Evolutionary conservation across 2,113 vertebrate species (phyloP), one percentile per base, ranked within the genome.

Genomic region (Psephotus haematonotus): DNA sequence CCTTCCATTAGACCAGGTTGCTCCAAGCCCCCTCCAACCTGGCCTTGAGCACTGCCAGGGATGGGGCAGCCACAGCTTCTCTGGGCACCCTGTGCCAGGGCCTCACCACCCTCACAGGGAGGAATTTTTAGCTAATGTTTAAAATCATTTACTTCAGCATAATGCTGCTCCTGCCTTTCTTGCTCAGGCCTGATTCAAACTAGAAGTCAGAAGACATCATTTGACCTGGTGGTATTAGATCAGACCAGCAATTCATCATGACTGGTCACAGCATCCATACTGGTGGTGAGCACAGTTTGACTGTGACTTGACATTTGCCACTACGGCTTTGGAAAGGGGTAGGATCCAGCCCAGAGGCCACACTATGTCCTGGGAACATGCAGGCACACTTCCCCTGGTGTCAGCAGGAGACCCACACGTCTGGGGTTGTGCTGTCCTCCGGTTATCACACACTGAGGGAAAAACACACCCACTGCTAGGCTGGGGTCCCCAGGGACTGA

Each of bases 361-460:
- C 33, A 16, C 17, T 1, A 0, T 29, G 19, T 77, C 77, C 64
- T 37, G 44, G 39, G 35, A 43, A 49, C 29, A 15, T 0, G 2
- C 41, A 77, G 39, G 9, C 10, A n/a, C 11, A 1, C 18, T 43
- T 69, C 19, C 37, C 24, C 29, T 10, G 13, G 18, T 25, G 43
- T 22, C 60, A 86, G 68, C 46, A 57, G 67, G 39, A 41, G n/a
- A 39, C 20, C 39, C 52, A 4, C 2, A 0, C 0, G 13, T 69
- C 43, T 78, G 35, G 25, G 39, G 23, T 2, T 63, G 62, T 7
- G 3, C 47, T 17, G 2, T 10, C 41, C 46, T n/a, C 31, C 4
- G 0, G 20, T 1, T 81, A 52, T 8, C 33, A 59, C 55, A 31
- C 18, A 1, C 0, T 3, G 20, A 3, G 39, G 14, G 8, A 41